Percentiles rank a stretch among this genome's conserved stretches.
Conservation (phyloP, 2,797 vertebrate genomes). For the Falco novaeseelandiae region DNA sequence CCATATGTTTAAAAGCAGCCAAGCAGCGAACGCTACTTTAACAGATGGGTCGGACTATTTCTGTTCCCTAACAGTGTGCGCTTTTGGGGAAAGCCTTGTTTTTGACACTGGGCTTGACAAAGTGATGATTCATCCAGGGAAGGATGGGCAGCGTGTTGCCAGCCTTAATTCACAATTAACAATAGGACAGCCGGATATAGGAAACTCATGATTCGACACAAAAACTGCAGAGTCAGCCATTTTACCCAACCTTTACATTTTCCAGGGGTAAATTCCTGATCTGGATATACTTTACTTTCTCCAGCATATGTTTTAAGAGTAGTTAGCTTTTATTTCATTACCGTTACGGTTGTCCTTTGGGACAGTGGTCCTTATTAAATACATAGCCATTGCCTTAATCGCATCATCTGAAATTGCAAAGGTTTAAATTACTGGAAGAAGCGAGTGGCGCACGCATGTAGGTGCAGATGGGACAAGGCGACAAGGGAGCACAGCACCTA, state of each 20-base stretch:
- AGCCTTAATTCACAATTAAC: slow-evolving; percentile 49
- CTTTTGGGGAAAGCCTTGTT: slow-evolving; percentile 31
- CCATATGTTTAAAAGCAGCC: neutral
- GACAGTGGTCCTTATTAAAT: neutral
- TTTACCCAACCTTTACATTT: neutral
- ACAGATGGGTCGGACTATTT: neutral
- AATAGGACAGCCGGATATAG: slow-evolving; percentile 20
- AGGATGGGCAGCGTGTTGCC: slow-evolving; percentile 27
- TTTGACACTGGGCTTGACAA: slow-evolving; percentile 50
- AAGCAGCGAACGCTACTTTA: neutral
- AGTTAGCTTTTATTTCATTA: neutral
- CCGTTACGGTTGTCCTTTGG: neutral
- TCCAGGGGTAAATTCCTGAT: neutral
- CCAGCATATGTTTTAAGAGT: neutral
- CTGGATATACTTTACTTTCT: neutral
- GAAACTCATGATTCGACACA: slow-evolving; percentile 39
- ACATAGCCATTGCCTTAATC: neutral
- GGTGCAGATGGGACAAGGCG: no score
- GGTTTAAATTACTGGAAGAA: neutral
- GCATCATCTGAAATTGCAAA: neutral
- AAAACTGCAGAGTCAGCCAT: slow-evolving; percentile 12
- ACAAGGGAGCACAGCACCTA: fast-evolving
- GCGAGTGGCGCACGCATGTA: fast-evolving
- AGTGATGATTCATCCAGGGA: slow-evolving; percentile 62
- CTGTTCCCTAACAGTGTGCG: neutral